phyloP scores from a whole-genome alignment of 2,888 invertebrate species.

The Hirtodrosophila duncani region DNA sequence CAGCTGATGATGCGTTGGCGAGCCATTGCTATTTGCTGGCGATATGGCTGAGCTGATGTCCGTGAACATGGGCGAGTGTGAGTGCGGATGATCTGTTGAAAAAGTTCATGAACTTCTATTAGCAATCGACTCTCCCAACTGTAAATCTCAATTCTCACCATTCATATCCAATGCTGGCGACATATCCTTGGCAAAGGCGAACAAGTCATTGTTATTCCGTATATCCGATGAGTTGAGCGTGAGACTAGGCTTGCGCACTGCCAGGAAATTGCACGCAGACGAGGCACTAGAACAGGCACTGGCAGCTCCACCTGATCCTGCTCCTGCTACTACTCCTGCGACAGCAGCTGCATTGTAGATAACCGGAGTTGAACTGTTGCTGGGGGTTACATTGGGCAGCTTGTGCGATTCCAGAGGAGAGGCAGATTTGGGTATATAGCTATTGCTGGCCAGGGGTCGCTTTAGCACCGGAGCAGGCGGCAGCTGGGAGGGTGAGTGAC shows the following conservation, averaged over 20 bases:
- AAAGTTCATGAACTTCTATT: background rate
- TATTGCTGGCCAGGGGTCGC: conserved; percentile 25
- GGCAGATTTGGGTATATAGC: conserved; percentile 62
- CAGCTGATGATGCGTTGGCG: conserved; percentile 73
- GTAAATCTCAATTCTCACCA: conserved; percentile 41
- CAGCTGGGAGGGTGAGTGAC: conserved; percentile 72
- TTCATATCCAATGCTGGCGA: conserved; percentile 71
- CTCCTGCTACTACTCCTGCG: too few relatives aligned
- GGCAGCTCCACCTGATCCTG: conserved; percentile 9
- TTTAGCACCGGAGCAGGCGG: conserved; percentile 73
- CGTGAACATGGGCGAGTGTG: conserved; percentile 73
- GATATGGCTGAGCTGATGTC: conserved; percentile 69
- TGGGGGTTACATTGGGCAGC: conserved; percentile 60
- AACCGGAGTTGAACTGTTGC: conserved; percentile 29
- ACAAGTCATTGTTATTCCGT: conserved; percentile 75
- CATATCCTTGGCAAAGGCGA: conserved; percentile 75
- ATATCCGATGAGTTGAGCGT: conserved; percentile 75
- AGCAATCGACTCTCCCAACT: background rate
- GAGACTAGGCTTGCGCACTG: conserved; percentile 74
- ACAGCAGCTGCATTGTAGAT: conserved; percentile 31
- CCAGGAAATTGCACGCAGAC: conserved; percentile 56
- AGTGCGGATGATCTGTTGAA: conserved; percentile 56
- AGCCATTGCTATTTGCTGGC: conserved; percentile 71
- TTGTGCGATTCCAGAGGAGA: conserved; percentile 73
- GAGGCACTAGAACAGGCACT: conserved; percentile 28